Evolutionary conservation across 2,797 vertebrate species (phyloP), one percentile per base, ranked within the genome.

Genomic region (Sebastolobus altivelis): DNA sequence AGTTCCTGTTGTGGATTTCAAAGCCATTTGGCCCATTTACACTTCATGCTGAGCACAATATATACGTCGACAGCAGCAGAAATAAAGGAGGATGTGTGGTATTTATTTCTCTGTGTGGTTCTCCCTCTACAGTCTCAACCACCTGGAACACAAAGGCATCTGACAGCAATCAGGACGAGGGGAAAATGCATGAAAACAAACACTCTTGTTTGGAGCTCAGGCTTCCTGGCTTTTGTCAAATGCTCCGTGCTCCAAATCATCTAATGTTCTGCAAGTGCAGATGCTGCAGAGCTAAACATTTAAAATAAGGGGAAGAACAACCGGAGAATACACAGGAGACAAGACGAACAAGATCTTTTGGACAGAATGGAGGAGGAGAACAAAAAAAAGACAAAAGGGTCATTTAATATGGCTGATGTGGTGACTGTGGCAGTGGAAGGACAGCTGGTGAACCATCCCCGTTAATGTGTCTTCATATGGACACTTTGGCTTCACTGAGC

Each of bases 201-300:
- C 95, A 95, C 94, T 92, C 91, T 95, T 97, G 96, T 97, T 97
- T 97, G 94, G 95, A 96, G 95, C 95, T 93, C 58, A 88, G 93
- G 94, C 96, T 96, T 97, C 95, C 96, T 97, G 96, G 94, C 94
- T 96, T 95, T 95, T 95, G 95, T 96, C 96, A 96, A 96, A 96
- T 89, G 95, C 95, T 95, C 95, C 88, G 94, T 95, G 88, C 95
- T 61, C 70, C 40, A 61, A 90, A 93, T 37, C 76, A 94, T 96
- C 95, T 95, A 95, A 96, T 96, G 94, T 95, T 96, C 95, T 94
- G 95, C 95, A 95, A 96, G 95, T 81, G 74, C 85, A 84, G 74
- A 81, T 84, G 76, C 72, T 77, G 75, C 80, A 81, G 65, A 72
- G 80, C 55, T 55, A 82, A 83, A 88, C 81, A 69, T 67, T 61